phyloP scores from a whole-genome alignment of 2,888 invertebrate genomes.

The Acrobasis consociella region DNA sequence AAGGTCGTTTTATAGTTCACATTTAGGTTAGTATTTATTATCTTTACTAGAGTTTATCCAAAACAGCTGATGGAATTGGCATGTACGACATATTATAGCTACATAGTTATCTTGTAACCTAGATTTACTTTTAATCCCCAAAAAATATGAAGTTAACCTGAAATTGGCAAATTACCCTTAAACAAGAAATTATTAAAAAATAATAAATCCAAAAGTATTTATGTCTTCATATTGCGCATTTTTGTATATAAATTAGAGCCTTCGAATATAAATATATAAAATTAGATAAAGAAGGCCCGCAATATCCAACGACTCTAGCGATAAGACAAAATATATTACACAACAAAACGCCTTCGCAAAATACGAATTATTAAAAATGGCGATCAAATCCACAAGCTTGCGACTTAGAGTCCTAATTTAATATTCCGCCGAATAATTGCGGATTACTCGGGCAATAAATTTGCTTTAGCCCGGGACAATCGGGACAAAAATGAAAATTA shows the following conservation, averaged over 20 bases:
- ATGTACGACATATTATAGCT: no score
- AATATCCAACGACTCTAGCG: not conserved
- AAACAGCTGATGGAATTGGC: no score
- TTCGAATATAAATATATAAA: not conserved
- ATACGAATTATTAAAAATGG: slow-evolving; percentile 8
- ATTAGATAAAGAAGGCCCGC: not conserved
- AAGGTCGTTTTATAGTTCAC: no score
- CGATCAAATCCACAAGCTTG: slow-evolving; percentile 4
- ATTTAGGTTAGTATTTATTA: no score
- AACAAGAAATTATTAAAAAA: not conserved
- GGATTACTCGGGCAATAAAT: slow-evolving; percentile 15
- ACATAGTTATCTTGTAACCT: no score
- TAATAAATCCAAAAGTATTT: not conserved
- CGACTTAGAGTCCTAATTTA: slow-evolving; percentile 14
- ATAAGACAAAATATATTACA: slow-evolving; percentile 12
- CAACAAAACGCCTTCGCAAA: not conserved
- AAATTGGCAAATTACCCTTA: no score
- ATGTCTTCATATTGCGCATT: no score
- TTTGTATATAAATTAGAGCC: not conserved
- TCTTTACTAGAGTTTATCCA: no score
- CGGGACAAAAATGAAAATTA: slow-evolving; percentile 17
- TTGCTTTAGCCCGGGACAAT: slow-evolving; percentile 11
- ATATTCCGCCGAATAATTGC: slow-evolving; percentile 12
- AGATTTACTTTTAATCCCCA: no score
- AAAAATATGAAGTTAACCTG: no score